Evolutionary conservation across 2,113 vertebrate genomes (phyloP).

Genomic region (Ptilorrhoa leucosticta): DNA sequence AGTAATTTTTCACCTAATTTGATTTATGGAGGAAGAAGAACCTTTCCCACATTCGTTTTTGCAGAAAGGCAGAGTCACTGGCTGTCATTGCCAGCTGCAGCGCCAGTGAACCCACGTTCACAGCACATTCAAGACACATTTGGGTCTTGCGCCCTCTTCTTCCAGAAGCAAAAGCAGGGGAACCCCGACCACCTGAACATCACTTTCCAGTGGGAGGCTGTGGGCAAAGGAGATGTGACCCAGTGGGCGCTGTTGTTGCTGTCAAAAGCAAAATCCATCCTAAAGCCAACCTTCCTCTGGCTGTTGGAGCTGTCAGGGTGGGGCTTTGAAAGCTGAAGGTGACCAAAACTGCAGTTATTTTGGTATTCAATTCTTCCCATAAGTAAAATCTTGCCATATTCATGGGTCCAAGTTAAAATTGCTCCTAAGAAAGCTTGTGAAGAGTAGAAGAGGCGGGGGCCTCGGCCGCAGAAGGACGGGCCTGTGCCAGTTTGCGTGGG

Average conservation of each 20-base stretch:
- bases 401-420: slow-evolving; percentile 30
- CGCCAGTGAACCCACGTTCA: fast-evolving
- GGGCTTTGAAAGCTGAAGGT: not conserved
- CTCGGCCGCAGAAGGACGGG: not conserved
- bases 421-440: slow-evolving; percentile 37
- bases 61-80: not conserved
- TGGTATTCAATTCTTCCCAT: not conserved
- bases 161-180: not conserved
- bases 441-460: not conserved
- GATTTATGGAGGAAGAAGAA: slow-evolving; percentile 33
- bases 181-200: not conserved
- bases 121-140: not conserved
- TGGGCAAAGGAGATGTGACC: not conserved
- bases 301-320: not conserved
- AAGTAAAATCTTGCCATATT: not conserved
- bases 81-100: not conserved
- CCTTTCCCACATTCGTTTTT: slow-evolving; percentile 42
- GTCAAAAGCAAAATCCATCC: not conserved
- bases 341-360: not conserved
- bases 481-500: not conserved
- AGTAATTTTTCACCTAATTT: slow-evolving; percentile 35
- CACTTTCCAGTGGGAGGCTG: not conserved
- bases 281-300: not conserved
- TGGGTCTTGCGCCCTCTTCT: not conserved
- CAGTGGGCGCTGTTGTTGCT: not conserved